Base-by-base conservation (phyloP, 2,113 vertebrate species). In the Clarias magur region DNA sequence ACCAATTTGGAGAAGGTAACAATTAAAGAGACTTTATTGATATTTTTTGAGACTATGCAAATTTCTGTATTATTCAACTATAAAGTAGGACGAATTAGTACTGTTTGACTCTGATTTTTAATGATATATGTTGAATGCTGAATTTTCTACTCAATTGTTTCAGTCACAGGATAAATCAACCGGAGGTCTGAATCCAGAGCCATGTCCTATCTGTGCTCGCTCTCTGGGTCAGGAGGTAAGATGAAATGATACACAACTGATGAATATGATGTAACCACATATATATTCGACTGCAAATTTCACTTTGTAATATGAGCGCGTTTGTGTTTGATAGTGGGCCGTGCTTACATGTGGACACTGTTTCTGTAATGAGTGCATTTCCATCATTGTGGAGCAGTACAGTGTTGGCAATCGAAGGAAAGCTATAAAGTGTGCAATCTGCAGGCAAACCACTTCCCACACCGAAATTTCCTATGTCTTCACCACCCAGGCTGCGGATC, bases 391-490 rank as follows among this genome's bases (percentile, higher is more conserved):
- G 83, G 97, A 99, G 82, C 98, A 99, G 88, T 99, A 99, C 94
- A 99, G 98, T 0, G 92, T 97, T 85, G 98, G 98, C 30, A 97
- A 96, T 1, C 95, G 97, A 30, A 95, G 95, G 9, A 95, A 97
- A 56, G 96, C 97, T 57, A 99, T 99, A 88, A 98, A 97, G 85
- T 99, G 98, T 89, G 98, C 98, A 91, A 99, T 99, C 87, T 99
- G 98, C 91, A 96, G 98, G 84, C 98, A 99, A 93, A 99, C 96
- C 56, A 99, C 97, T 0, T 97, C 96, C 21, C 98, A 99, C 92
- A 93, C 97, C 8, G 98, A 99, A 92, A 97, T 99, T 93, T 99
- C 98, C 0, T 99, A 99, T 1, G 98, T 99, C 83, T 99, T 99
- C 92, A 99, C 98, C 88, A 96, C 97, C 4, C 96, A 98, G 92